Evolutionary conservation across 2,888 invertebrate genomes (phyloP), one percentile per base, ranked within the genome.

Genomic region (Tridacna crocea): DNA sequence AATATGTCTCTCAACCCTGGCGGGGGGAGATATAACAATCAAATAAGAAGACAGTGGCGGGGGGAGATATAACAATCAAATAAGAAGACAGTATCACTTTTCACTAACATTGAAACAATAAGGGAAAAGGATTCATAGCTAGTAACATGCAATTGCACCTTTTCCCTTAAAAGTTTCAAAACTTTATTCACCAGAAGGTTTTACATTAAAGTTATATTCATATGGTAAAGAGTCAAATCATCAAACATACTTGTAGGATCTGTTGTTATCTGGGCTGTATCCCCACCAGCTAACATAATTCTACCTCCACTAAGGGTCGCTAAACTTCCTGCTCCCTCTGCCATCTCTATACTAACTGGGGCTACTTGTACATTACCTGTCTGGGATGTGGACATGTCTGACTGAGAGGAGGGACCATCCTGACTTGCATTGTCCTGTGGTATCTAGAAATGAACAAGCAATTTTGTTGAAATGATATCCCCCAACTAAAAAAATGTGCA

Each of bases 231-330:
- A 10, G 55, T 55, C 22, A 48, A 63, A 15, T 36, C 55, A 15
- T 36, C 55, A 27, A n/a, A 51, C 84, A 58, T 79, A 84, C 84
- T 84, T 51, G 80, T 11, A 60, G 84, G 84, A 74, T 84, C 88
- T 66, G 83, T 83, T 15, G 80, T 65, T 15, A 84, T 77, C 19
- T 81, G 76, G 36, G 79, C 75, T 47, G 77, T 79, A 68, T 98
- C 98, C 80, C 98, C 97, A 78, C 98, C 98, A 92, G 98, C 96
- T 92, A 98, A 98, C 93, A 98, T 96, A 95, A 98, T 98, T 26
- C 85, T 79, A 13, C 98, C 98, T 94, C 98, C 98, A 94, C 97
- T 97, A 93, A 97, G 97, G 91, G 98, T 96, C 80, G 97, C 97
- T 86, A 98, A 60, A 17, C 72, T 72, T 46, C 70, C 77, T 60